These are phyloP conservation scores for Astropecten irregularis DNA, from an alignment of 53 echinoderm and acorn worm species.

Conservation along the genomic window DNA sequence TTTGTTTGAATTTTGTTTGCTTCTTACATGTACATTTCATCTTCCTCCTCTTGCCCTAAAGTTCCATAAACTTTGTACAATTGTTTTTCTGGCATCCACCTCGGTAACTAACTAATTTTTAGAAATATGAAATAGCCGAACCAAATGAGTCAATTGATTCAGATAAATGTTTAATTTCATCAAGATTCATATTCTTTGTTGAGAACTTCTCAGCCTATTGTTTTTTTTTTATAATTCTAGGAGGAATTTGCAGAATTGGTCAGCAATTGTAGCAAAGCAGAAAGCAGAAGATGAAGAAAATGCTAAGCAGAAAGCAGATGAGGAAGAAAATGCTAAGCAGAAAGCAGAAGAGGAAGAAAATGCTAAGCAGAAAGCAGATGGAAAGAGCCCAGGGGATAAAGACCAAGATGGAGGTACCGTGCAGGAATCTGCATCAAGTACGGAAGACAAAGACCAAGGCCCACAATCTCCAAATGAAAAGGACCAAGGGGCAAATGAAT, in stretches of 20 bases:
- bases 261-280: conserved; percentile 96
- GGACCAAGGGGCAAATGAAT: too few relatives aligned
- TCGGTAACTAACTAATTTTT: background rate
- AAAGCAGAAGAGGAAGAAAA: conserved; percentile 77
- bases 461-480: too few relatives aligned
- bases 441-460: too few relatives aligned
- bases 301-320: conserved; percentile 9
- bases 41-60: too few relatives aligned
- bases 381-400: too few relatives aligned
- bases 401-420: too few relatives aligned
- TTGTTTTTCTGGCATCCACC: background rate
- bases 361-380: conserved; percentile 9
- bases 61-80: background rate
- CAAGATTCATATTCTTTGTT: background rate
- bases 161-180: background rate
- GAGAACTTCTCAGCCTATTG: background rate
- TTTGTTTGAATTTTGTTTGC: too few relatives aligned
- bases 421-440: too few relatives aligned
- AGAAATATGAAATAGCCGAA: background rate
- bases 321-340: conserved; percentile 74
- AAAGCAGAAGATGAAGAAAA: conserved; percentile 77
- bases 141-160: background rate
- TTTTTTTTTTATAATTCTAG: conserved; percentile 24
- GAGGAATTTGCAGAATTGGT: conserved; percentile 97
- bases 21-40: too few relatives aligned